A percentile compares a stretch with the other conserved stretches of the same genome.
These are phyloP conservation scores for Acanthurus tractus DNA, from an alignment of 2,797 vertebrate genomes.

Conservation along the genomic window DNA sequence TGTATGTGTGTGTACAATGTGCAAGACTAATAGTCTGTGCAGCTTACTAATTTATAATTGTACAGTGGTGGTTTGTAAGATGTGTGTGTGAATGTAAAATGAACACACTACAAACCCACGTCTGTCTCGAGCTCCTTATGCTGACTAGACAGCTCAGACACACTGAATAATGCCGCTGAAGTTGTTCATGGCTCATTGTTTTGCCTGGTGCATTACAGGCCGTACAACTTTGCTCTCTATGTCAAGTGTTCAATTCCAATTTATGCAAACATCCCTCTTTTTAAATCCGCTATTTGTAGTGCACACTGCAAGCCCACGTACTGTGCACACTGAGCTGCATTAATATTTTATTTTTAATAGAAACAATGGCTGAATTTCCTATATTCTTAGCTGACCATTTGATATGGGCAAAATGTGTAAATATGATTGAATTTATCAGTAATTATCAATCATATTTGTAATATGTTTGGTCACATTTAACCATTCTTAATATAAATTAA, in stretches of 20 bases:
- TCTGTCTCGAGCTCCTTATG: constrained; percentile 62
- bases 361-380: constrained; percentile 56
- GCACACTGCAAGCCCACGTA: constrained; percentile 14
- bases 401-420: constrained; percentile 48
- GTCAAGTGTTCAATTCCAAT: constrained; percentile 60
- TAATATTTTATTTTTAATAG: constrained; percentile 64
- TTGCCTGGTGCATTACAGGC: constrained; percentile 75
- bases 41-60: constrained; percentile 67
- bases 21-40: constrained; percentile 52
- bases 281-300: constrained; percentile 46
- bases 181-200: constrained; percentile 76
- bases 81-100: constrained; percentile 60
- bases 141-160: constrained; percentile 77
- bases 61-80: constrained; percentile 57
- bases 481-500: constrained; percentile 37
- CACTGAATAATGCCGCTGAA: constrained; percentile 74
- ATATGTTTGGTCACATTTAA: constrained; percentile 30
- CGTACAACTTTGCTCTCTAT: constrained; percentile 68
- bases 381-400: constrained; percentile 61
- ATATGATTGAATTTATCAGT: constrained; percentile 33
- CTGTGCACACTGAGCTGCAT: constrained; percentile 25
- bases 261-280: constrained; percentile 62
- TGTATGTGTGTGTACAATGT: constrained; percentile 44
- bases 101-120: constrained; percentile 64
- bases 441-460: constrained; percentile 72